These are phyloP conservation scores for Zootoca vivipara DNA, from an alignment of 2,113 vertebrate genomes.

Conservation along the genomic window DNA sequence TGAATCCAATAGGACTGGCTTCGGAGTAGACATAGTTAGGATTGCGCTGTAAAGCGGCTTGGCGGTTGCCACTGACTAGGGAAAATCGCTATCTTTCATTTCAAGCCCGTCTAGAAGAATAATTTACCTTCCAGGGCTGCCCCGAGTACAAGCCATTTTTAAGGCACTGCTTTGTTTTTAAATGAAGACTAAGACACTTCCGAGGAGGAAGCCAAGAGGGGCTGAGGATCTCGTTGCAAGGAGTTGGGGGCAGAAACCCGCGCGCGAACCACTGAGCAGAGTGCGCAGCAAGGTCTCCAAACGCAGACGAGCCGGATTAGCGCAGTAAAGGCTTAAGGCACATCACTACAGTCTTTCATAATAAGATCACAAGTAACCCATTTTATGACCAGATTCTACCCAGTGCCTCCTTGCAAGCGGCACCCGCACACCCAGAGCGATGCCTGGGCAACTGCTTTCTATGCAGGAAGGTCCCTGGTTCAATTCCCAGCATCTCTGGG, in stretches of 20 bases:
- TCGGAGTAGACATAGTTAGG: not conserved
- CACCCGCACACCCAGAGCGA: too few species aligned
- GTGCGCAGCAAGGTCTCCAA: not conserved
- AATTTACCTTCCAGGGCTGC: not conserved
- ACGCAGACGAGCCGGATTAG: not conserved
- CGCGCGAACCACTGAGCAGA: not conserved
- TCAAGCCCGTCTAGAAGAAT: not conserved
- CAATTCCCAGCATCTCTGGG: too few species aligned
- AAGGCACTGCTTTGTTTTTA: not conserved
- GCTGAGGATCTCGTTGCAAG: not conserved
- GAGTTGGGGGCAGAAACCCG: not conserved
- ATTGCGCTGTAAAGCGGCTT: not conserved
- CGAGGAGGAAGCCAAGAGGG: not conserved
- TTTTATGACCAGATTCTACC: too few species aligned
- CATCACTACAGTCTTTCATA: too few species aligned
- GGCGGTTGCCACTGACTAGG: not conserved
- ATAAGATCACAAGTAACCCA: too few species aligned
- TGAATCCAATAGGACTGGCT: not conserved
- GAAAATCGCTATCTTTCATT: not conserved
- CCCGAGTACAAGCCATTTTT: not conserved
- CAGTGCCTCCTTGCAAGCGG: too few species aligned
- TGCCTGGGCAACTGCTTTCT: too few species aligned
- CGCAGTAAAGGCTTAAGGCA: too few species aligned
- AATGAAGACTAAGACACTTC: not conserved
- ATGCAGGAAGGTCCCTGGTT: too few species aligned